These are phyloP conservation scores for Nyctereutes procyonoides DNA, from an alignment of 2,113 vertebrate species.

Conservation along the genomic window DNA sequence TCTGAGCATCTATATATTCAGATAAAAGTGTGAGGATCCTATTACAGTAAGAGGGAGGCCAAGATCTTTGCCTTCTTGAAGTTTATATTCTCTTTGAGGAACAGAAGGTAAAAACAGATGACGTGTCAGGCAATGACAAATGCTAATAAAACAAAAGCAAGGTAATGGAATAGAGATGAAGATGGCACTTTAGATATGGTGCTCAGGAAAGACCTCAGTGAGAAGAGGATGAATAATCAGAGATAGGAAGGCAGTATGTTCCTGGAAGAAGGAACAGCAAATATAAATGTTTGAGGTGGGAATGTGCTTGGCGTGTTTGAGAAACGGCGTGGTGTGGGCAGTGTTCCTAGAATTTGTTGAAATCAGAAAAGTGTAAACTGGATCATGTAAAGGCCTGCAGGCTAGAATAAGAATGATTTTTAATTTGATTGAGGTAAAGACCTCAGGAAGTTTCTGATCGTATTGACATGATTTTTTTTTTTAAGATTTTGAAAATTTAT, in stretches of 20 bases:
- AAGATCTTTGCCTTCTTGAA: not conserved
- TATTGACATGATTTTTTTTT: not conserved
- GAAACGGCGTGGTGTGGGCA: not conserved
- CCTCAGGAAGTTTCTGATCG: not conserved
- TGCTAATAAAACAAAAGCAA: not conserved
- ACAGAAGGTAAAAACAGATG: not conserved
- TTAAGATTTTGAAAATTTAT: not conserved
- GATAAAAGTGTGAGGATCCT: not conserved
- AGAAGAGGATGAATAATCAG: not conserved
- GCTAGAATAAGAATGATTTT: not conserved
- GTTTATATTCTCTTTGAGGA: not conserved
- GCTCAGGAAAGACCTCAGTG: not conserved
- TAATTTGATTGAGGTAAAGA: not conserved
- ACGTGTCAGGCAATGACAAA: not conserved
- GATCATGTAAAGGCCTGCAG: not conserved
- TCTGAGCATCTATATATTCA: not conserved
- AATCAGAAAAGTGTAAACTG: not conserved
- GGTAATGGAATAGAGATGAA: not conserved
- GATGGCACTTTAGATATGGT: not conserved
- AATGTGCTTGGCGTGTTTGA: not conserved
- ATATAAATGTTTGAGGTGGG: not conserved
- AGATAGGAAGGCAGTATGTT: not conserved
- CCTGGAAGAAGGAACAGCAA: not conserved
- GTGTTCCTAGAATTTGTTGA: conserved; percentile 12
- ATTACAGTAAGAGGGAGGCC: not conserved